Percentiles rank a stretch among this genome's conserved stretches.
Conservation (phyloP, 1,140 invertebrate genomes). For the Temnothorax nylanderi region DNA sequence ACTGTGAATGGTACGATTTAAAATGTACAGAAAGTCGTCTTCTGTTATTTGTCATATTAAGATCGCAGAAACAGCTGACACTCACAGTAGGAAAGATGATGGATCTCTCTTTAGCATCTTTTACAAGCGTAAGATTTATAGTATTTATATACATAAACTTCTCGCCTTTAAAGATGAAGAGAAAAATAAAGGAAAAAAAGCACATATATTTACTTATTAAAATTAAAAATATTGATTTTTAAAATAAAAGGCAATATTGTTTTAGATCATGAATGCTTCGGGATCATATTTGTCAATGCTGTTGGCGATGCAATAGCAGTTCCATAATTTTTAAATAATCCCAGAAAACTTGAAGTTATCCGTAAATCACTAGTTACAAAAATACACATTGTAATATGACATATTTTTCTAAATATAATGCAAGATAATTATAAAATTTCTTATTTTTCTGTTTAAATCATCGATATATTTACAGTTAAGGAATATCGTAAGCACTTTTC, state of each 20-base stretch:
- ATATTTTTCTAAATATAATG: slow-evolving; percentile 25
- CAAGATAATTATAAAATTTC: not conserved
- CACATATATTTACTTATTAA: not conserved
- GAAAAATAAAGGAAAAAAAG: not conserved
- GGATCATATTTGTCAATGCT: slow-evolving; percentile 65
- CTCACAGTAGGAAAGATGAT: slow-evolving; percentile 62
- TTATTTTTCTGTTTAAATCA: not conserved
- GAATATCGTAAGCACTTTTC: not conserved
- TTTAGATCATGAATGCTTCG: slow-evolving; percentile 68
- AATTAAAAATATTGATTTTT: not conserved
- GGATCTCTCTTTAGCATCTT: slow-evolving; percentile 59
- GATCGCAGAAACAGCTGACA: slow-evolving; percentile 56
- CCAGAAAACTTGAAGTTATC: not conserved
- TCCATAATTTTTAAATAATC: not conserved
- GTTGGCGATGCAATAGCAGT: slow-evolving; percentile 45
- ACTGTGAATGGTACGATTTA: slow-evolving; percentile 57
- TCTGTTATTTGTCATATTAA: slow-evolving; percentile 54
- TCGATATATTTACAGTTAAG: not conserved
- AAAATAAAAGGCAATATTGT: not conserved
- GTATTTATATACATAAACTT: not conserved
- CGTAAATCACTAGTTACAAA: slow-evolving; percentile 16
- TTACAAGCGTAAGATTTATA: slow-evolving; percentile 60
- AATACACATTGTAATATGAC: not conserved
- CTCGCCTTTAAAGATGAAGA: not conserved
- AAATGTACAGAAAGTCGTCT: slow-evolving; percentile 40